Percentiles rank a stretch among this genome's conserved stretches.
These are phyloP conservation scores for Pogonomyrmex barbatus DNA, from an alignment of 1,140 invertebrate species.

Conservation along the genomic window DNA sequence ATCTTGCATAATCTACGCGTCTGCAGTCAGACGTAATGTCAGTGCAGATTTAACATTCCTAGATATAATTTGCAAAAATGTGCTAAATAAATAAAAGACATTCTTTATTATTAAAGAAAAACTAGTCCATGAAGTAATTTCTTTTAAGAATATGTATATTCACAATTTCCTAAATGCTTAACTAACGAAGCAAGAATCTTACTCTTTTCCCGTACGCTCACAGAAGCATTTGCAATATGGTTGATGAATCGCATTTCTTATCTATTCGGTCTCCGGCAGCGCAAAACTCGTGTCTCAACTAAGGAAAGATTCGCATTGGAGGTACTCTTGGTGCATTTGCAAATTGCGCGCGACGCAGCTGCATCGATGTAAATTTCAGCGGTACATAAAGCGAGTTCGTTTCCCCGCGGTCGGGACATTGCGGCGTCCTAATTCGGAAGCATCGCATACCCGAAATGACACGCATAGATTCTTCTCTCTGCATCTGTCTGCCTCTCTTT, in stretches of 20 bases:
- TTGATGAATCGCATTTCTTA: conserved; percentile 40
- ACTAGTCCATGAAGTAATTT: not conserved
- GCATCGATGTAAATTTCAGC: conserved; percentile 61
- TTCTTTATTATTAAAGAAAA: not conserved
- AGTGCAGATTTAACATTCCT: not conserved
- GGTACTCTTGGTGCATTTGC: conserved; percentile 53
- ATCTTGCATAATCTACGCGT: not conserved
- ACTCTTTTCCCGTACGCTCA: not conserved
- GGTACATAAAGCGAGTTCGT: conserved; percentile 38
- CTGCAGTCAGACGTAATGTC: not conserved
- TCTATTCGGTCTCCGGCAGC: not conserved
- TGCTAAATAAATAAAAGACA: conserved; percentile 1
- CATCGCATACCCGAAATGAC: conserved; percentile 48
- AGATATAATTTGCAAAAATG: not conserved
- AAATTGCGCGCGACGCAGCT: conserved; percentile 56
- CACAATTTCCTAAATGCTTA: not conserved
- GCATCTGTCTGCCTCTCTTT: not conserved
- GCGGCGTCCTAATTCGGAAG: conserved; percentile 52
- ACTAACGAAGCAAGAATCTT: conserved; percentile 27
- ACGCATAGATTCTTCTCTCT: conserved; percentile 43
- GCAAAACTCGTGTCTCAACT: conserved; percentile 19
- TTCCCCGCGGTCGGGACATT: conserved; percentile 1
- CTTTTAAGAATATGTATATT: not conserved
- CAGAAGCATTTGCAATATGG: conserved; percentile 6
- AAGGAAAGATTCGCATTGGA: conserved; percentile 57